phyloP scores from a whole-genome alignment of 2,797 vertebrate genomes.

The Xerus rutilus region DNA sequence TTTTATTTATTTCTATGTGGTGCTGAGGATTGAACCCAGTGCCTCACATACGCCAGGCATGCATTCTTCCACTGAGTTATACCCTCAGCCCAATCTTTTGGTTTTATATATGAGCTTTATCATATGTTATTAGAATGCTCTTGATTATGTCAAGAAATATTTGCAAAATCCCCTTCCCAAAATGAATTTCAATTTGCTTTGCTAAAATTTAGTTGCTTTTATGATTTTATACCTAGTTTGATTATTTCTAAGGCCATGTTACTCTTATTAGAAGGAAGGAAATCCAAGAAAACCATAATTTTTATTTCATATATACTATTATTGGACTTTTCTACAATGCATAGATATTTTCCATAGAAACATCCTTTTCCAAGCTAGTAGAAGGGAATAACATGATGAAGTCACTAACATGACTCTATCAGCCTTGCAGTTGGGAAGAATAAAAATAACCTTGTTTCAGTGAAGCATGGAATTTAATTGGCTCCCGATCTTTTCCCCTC shows the following conservation, averaged over 20 bases:
- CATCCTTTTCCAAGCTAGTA: conserved; percentile 1
- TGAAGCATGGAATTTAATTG: conserved; percentile 81
- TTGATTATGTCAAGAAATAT: conserved; percentile 45
- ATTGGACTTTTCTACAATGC: conserved; percentile 29
- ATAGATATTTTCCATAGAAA: conserved; percentile 57
- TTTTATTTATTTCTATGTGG: no score
- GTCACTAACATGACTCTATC: conserved; percentile 70
- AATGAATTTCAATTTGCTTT: conserved; percentile 59
- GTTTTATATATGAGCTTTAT: conserved; percentile 34
- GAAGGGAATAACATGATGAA: conserved; percentile 53
- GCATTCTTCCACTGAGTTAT: no score
- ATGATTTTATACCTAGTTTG: conserved; percentile 62
- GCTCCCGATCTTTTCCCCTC: conserved; percentile 70
- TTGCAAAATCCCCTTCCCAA: conserved; percentile 39
- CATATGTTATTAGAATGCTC: conserved; percentile 43
- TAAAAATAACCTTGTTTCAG: conserved; percentile 80
- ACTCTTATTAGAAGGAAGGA: conserved; percentile 61
- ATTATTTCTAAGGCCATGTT: conserved; percentile 58
- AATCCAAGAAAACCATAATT: conserved; percentile 40
- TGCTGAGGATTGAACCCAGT: no score
- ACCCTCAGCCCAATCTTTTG: neutral
- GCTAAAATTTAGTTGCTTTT: conserved; percentile 61
- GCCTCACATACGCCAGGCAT: no score
- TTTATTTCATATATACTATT: neutral
- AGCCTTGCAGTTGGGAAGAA: conserved; percentile 77